Conservation (phyloP, 2,113 vertebrate genomes). For the Coturnix japonica region DNA sequence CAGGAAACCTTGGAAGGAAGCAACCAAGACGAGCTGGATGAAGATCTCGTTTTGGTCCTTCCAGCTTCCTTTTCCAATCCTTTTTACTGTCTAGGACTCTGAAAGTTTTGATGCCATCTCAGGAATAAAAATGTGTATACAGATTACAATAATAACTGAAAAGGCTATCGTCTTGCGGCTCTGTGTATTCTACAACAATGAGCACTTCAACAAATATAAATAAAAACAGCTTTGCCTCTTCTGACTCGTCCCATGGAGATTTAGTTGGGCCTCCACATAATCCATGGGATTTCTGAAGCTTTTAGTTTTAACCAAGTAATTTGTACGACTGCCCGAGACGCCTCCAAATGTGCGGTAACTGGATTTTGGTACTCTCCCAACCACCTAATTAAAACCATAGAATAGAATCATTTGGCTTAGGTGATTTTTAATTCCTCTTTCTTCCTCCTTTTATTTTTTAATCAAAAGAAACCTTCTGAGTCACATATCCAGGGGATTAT, state of each 20-base stretch:
- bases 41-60: neutral
- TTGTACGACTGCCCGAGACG: conserved; percentile 65
- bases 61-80: neutral
- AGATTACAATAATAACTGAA: neutral
- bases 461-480: conserved; percentile 31
- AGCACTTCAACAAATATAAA: conserved; percentile 74
- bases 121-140: neutral
- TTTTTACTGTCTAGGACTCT: neutral
- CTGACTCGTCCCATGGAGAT: conserved; percentile 54
- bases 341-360: conserved; percentile 68
- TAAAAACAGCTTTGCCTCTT: conserved; percentile 62
- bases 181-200: conserved; percentile 22
- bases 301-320: conserved; percentile 71
- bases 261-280: conserved; percentile 57
- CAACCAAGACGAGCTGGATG: rapidly evolving
- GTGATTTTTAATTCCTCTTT: conserved; percentile 35
- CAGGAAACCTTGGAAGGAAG: neutral
- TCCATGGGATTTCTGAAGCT: conserved; percentile 75
- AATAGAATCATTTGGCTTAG: conserved; percentile 16
- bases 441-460: neutral
- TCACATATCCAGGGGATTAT: conserved; percentile 1
- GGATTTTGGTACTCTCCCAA: conserved; percentile 28
- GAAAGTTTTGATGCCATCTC: neutral
- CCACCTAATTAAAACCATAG: conserved; percentile 52
- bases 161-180: neutral